A percentile compares a stretch with the other conserved stretches of the same genome.
Evolutionary conservation across 2,888 invertebrate species (phyloP).

Genomic region (Coleophora flavipennella): DNA sequence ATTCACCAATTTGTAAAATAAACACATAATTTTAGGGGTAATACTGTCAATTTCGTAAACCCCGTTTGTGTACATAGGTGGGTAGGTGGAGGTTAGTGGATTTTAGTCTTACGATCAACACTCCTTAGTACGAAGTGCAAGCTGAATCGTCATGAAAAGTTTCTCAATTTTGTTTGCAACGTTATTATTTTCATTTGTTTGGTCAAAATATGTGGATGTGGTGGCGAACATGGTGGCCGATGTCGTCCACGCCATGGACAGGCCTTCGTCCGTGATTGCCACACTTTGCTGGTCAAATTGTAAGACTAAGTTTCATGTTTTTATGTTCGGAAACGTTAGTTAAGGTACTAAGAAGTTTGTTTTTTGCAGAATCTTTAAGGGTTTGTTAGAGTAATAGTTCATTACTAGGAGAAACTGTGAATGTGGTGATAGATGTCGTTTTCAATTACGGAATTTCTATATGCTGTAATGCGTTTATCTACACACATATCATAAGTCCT

Average conservation of each 20-base stretch:
- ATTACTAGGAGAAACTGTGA: background rate
- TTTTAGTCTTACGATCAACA: too few species aligned
- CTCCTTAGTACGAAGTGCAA: too few species aligned
- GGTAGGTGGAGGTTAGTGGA: too few species aligned
- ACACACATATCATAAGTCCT: too few species aligned
- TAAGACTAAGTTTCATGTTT: slow-evolving; percentile 19
- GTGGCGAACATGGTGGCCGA: slow-evolving; percentile 32
- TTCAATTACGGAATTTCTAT: background rate
- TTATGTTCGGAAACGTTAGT: background rate
- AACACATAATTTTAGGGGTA: too few species aligned
- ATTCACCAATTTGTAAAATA: too few species aligned
- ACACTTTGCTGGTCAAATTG: slow-evolving; percentile 40
- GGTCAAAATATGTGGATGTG: slow-evolving; percentile 19
- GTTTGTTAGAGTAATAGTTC: background rate
- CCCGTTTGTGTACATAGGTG: too few species aligned
- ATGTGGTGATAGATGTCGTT: background rate
- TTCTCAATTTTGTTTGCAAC: too few species aligned
- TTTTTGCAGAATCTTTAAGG: background rate
- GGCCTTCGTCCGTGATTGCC: slow-evolving; percentile 36
- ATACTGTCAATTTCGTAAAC: too few species aligned
- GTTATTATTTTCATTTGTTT: background rate
- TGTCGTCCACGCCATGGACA: slow-evolving; percentile 32
- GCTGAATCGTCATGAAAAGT: too few species aligned
- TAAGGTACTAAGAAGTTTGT: too few species aligned
- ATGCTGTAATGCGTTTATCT: background rate